Evolutionary conservation across 2,113 vertebrate genomes (phyloP).

Genomic region (Callopanchax toddi): DNA sequence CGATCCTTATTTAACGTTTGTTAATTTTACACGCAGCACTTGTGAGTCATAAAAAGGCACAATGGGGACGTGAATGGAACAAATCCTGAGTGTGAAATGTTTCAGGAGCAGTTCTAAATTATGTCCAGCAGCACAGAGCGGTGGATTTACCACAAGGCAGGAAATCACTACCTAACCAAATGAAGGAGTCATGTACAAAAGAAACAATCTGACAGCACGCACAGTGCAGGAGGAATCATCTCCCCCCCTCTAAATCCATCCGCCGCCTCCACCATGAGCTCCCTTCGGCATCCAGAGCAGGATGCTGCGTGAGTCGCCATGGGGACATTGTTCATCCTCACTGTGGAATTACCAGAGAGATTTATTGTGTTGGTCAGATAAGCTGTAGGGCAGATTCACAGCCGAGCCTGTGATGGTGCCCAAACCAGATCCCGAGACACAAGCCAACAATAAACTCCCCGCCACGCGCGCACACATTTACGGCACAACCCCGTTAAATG

Average conservation of each 20-base stretch:
- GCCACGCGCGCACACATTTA: slow-evolving; percentile 11
- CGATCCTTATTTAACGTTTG: slow-evolving; percentile 17
- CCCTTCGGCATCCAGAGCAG: slow-evolving; percentile 1
- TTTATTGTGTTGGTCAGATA: slow-evolving; percentile 60
- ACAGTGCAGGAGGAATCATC: background rate
- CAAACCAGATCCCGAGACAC: slow-evolving; percentile 28
- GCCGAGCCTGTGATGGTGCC: slow-evolving; percentile 33
- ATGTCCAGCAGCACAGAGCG: background rate
- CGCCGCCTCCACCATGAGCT: slow-evolving; percentile 31
- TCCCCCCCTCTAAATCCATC: slow-evolving; percentile 3
- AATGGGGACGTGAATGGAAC: slow-evolving; percentile 18
- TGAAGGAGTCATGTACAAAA: background rate
- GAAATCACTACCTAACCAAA: background rate
- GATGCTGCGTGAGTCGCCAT: slow-evolving; percentile 24
- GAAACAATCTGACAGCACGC: background rate
- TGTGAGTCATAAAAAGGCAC: slow-evolving; percentile 11
- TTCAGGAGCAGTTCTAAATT: slow-evolving; percentile 10
- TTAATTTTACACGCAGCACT: slow-evolving; percentile 13
- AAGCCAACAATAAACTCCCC: slow-evolving; percentile 19
- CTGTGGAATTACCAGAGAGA: slow-evolving; percentile 50
- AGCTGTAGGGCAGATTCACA: slow-evolving; percentile 55
- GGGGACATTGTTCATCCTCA: slow-evolving; percentile 37
- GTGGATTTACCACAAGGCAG: background rate
- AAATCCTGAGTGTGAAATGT: slow-evolving; percentile 11
- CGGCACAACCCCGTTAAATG: slow-evolving; percentile 9